phyloP scores from a whole-genome alignment of 1,140 invertebrate species.

The Drosophila elegans region DNA sequence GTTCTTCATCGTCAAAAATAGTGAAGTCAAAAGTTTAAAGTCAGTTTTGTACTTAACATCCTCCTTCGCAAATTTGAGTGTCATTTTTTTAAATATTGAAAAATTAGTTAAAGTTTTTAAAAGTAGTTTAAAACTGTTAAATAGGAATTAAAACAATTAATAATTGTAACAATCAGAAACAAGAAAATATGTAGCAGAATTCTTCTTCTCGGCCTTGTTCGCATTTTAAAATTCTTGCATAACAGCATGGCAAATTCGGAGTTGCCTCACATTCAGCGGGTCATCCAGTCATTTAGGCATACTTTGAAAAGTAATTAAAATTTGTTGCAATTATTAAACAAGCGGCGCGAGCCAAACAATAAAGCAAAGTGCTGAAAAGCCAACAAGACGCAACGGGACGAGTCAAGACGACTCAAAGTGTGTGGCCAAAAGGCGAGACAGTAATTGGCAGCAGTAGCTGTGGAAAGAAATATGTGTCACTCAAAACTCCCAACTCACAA shows the following conservation, averaged over 20 bases:
- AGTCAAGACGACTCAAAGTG: slow-evolving; percentile 8
- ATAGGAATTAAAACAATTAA: too few species aligned
- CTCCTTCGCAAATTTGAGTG: too few species aligned
- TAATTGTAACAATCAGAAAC: too few species aligned
- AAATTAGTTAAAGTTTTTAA: too few species aligned
- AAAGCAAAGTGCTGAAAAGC: slow-evolving; percentile 43
- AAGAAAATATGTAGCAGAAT: neutral
- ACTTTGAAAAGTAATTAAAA: slow-evolving; percentile 54
- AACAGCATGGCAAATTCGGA: slow-evolving; percentile 36
- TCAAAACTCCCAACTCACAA: slow-evolving; percentile 20
- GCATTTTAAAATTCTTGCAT: slow-evolving; percentile 24
- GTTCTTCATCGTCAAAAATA: neutral
- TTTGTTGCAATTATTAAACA: slow-evolving; percentile 45
- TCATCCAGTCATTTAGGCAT: slow-evolving; percentile 22
- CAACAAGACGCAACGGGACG: slow-evolving; percentile 30
- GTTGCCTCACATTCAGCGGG: slow-evolving; percentile 27
- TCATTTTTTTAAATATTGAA: too few species aligned
- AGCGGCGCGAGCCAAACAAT: slow-evolving; percentile 32
- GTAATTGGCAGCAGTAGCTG: slow-evolving; percentile 56
- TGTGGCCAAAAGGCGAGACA: slow-evolving; percentile 48
- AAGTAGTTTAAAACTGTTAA: too few species aligned
- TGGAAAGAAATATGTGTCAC: slow-evolving; percentile 54
- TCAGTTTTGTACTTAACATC: too few species aligned
- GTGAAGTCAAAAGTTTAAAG: too few species aligned
- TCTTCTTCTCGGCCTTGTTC: slow-evolving; percentile 1